A percentile compares a stretch with the other conserved stretches of the same genome.
Evolutionary conservation across 2,888 invertebrate species (phyloP).

Genomic region (Loripinus fragilis): DNA sequence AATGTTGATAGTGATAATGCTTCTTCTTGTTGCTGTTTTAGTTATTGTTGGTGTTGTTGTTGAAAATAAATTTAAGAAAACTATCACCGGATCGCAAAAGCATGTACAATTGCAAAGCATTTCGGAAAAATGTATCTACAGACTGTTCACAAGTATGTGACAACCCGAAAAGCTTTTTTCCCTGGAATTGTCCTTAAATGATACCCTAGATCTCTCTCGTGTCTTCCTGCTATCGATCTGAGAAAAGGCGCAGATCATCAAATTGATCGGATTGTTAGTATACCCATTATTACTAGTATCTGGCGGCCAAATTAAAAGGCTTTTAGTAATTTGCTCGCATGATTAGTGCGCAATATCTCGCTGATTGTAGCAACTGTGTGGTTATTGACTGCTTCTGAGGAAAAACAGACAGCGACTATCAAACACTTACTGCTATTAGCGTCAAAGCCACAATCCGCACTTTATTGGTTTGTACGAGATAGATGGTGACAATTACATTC

Average conservation of each 20-base stretch:
- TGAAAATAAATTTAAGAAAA: too few relatives aligned
- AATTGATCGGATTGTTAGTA: conserved; percentile 16
- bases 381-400: conserved; percentile 14
- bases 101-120: too few relatives aligned
- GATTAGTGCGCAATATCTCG: conserved; percentile 19
- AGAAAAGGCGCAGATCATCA: conserved; percentile 1
- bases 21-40: too few relatives aligned
- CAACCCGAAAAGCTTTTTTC: background rate
- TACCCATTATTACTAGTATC: conserved; percentile 17
- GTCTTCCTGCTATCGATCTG: conserved; percentile 9
- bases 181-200: background rate
- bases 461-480: conserved; percentile 15
- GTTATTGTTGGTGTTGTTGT: too few relatives aligned
- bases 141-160: too few relatives aligned
- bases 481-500: conserved; percentile 19
- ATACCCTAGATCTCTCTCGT: background rate
- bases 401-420: conserved; percentile 19
- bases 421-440: conserved; percentile 21
- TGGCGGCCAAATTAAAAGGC: conserved; percentile 19
- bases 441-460: conserved; percentile 13
- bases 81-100: too few relatives aligned
- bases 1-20: too few relatives aligned
- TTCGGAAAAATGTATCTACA: too few relatives aligned
- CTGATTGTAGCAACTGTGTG: conserved; percentile 17
- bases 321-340: conserved; percentile 20